These are phyloP conservation scores for Megalopta genalis DNA, from an alignment of 1,140 invertebrate genomes.

Conservation along the genomic window DNA sequence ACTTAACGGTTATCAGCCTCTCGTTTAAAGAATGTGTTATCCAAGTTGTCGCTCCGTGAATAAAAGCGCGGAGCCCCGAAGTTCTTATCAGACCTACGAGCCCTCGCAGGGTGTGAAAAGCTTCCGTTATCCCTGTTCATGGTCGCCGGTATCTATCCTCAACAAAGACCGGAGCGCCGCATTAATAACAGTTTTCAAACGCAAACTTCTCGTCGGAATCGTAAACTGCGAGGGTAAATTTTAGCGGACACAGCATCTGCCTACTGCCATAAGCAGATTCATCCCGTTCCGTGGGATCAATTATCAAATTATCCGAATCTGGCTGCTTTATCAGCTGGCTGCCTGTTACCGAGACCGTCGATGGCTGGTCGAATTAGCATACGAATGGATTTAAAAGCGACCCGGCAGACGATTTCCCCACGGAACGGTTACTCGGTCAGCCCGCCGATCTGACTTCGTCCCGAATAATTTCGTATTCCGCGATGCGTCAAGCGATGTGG, in stretches of 20 bases:
- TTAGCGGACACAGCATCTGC: too few relatives aligned
- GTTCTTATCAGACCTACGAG: too few relatives aligned
- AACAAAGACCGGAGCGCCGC: too few relatives aligned
- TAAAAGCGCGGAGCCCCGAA: too few relatives aligned
- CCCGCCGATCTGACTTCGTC: not conserved
- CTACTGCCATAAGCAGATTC: not conserved
- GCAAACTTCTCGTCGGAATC: not conserved
- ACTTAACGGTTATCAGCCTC: too few relatives aligned
- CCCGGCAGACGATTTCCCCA: not conserved
- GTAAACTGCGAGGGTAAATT: not conserved
- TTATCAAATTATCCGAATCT: conserved; percentile 1
- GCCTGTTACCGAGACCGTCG: not conserved
- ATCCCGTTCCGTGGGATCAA: not conserved
- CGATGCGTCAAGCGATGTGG: not conserved
- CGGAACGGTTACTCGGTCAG: not conserved
- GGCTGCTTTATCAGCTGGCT: not conserved
- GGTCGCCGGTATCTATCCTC: too few relatives aligned
- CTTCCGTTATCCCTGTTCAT: too few relatives aligned
- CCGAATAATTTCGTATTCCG: conserved; percentile 11
- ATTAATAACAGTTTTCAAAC: conserved; percentile 5
- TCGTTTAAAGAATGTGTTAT: too few relatives aligned
- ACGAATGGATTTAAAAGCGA: conserved; percentile 43
- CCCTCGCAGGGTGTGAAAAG: too few relatives aligned
- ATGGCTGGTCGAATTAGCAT: conserved; percentile 37
- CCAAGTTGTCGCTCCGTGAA: too few relatives aligned